A percentile compares a stretch with the other conserved stretches of the same genome.
These are phyloP conservation scores for Smittia aterrima DNA, from an alignment of 2,888 invertebrate species.

Conservation along the genomic window DNA sequence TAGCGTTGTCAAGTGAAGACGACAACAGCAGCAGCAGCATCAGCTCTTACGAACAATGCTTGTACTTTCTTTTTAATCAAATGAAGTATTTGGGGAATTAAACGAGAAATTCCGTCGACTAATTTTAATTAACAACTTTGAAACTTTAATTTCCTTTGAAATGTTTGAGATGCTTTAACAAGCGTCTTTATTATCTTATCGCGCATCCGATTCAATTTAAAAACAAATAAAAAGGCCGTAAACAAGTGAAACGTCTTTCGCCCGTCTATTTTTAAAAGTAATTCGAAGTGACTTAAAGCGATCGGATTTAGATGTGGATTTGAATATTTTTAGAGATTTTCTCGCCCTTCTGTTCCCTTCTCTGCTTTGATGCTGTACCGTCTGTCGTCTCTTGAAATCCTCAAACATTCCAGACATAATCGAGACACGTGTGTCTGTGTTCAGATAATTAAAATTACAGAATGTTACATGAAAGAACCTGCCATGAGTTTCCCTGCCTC, in stretches of 20 bases:
- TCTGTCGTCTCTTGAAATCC: neutral
- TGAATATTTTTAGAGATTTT: constrained; percentile 3
- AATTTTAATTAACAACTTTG: neutral
- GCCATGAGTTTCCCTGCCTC: neutral
- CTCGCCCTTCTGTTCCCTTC: constrained; percentile 8
- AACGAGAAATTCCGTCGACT: neutral
- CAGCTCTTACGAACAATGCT: neutral
- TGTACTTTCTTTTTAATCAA: too few relatives aligned
- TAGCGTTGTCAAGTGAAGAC: neutral
- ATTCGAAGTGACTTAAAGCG: constrained; percentile 15
- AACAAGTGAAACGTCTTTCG: constrained; percentile 21
- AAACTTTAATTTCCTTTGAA: neutral
- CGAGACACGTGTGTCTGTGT: constrained; percentile 29
- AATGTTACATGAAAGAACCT: constrained; percentile 13
- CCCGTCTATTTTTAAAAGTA: neutral
- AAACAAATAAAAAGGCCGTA: constrained; percentile 31
- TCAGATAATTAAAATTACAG: constrained; percentile 27
- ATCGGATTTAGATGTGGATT: constrained; percentile 10
- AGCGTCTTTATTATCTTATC: neutral
- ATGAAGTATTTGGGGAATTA: too few relatives aligned
- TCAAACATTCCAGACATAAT: constrained; percentile 35
- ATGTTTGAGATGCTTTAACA: neutral
- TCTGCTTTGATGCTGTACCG: constrained; percentile 12
- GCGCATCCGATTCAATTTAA: constrained; percentile 16
- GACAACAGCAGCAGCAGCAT: neutral